Base-by-base conservation (phyloP, 2,113 vertebrate species). In the Chroicocephalus ridibundus region DNA sequence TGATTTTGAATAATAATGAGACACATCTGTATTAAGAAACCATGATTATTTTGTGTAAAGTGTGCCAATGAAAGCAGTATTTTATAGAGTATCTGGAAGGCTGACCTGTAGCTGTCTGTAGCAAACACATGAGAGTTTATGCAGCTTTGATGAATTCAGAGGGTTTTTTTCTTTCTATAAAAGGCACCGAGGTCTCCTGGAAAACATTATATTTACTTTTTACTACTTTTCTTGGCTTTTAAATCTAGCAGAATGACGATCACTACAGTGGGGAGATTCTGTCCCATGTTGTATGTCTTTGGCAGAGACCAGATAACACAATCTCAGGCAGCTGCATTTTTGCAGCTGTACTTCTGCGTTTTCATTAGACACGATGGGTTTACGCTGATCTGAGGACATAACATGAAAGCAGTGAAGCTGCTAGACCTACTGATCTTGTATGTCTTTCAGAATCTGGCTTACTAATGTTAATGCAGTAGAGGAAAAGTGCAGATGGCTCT, bases 1-100 rank as follows among this genome's bases (percentile, higher is more conserved):
- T 51, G 29, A 54, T 77, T 95, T 85, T 87, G 62, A 87, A 82
- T 71, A 83, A 71, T 32, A 90, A 84, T 42, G 34, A 72, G 22
- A 65, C 62, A 91, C 36, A 78, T 91, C 74, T 95, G 84, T 72
- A 80, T 72, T 72, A 89, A 79, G 70, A 82, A 93, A 82, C 25
- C 32, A 22, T 49, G 25, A 61, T 10, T 87, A 47, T 80, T 96
- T 82, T 82, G 61, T 61, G 90, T 49, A 19, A 92, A 84, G 27
- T 34, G 18, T 77, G 83, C 77, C 81, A 95, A 86, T 1, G 2
- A 91, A 95, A 97, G 69, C 95, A 94, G 11, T 42, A 32, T 79
- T 95, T 87, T 71, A 46, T 5, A 62, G 25, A 54, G 11, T 17
- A 65, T 77, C 62, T 74, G 70, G 75, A 82, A 90, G 47, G 65